A percentile compares a stretch with the other conserved stretches of the same genome.
phyloP scores from a whole-genome alignment of 2,888 invertebrate genomes.

The Eremobia ochroleuca region DNA sequence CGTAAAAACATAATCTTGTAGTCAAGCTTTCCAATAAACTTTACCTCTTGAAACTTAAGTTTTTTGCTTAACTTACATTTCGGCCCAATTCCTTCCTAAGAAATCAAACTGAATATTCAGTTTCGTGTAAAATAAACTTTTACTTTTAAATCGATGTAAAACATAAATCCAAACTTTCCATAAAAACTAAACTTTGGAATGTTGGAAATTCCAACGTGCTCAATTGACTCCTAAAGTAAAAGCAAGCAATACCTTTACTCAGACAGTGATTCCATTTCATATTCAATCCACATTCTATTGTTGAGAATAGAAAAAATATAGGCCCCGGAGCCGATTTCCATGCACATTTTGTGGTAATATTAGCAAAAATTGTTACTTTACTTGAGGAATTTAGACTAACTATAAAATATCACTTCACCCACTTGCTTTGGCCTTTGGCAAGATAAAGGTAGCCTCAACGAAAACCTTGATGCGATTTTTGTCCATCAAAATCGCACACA shows the following conservation, averaged over 20 bases:
- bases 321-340: neutral
- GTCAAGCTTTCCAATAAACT: slow-evolving; percentile 17
- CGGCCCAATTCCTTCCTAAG: neutral
- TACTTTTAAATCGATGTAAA: neutral
- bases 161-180: neutral
- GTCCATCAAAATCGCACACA: neutral
- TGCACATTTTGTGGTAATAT: neutral
- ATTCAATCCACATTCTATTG: neutral
- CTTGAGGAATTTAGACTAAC: neutral
- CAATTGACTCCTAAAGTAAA: neutral
- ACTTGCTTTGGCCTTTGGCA: neutral
- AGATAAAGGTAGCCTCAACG: neutral
- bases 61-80: slow-evolving; percentile 10
- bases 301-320: neutral
- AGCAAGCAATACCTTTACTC: neutral
- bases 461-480: neutral
- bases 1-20: slow-evolving; percentile 2
- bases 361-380: neutral
- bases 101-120: neutral
- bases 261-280: slow-evolving; percentile 4
- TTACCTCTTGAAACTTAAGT: slow-evolving; percentile 12
- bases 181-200: slow-evolving; percentile 18
- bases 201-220: neutral
- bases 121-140: neutral
- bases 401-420: neutral